phyloP scores from a whole-genome alignment of 2,113 vertebrate species.

The Leucopternis melanops region DNA sequence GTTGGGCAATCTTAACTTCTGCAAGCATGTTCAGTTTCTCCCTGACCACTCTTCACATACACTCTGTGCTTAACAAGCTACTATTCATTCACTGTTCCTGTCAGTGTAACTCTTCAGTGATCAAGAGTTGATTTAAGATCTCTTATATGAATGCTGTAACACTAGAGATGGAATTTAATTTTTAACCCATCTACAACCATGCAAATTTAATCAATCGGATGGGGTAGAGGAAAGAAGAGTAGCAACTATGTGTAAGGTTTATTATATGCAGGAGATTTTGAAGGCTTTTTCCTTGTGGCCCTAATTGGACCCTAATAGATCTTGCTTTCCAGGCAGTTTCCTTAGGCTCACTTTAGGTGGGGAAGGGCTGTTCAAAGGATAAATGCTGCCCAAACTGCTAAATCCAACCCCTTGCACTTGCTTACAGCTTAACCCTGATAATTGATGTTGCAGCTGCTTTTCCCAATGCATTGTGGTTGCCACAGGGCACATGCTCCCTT shows the following conservation, averaged over 20 bases:
- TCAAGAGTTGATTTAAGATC: neutral
- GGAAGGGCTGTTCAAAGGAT: neutral
- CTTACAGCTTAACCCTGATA: neutral
- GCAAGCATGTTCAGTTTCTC: neutral
- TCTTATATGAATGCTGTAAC: neutral
- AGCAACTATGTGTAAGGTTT: neutral
- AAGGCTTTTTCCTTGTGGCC: neutral
- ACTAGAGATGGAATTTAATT: neutral
- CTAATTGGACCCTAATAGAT: neutral
- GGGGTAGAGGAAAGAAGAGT: neutral
- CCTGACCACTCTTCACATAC: neutral
- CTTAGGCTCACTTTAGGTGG: neutral
- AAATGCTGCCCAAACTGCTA: neutral
- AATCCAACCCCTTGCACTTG: neutral
- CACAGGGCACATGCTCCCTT: neutral
- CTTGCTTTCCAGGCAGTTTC: neutral
- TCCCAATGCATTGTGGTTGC: neutral
- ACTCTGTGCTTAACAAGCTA: neutral
- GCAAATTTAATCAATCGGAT: neutral
- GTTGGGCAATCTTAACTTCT: neutral
- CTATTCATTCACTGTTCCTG: neutral
- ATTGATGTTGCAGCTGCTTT: conserved; percentile 18
- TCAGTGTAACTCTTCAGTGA: neutral
- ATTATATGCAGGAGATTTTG: neutral
- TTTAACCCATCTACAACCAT: neutral